A percentile compares a stretch with the other conserved stretches of the same genome.
phyloP scores from a whole-genome alignment of 2,797 vertebrate genomes.

The Echiichthys vipera region DNA sequence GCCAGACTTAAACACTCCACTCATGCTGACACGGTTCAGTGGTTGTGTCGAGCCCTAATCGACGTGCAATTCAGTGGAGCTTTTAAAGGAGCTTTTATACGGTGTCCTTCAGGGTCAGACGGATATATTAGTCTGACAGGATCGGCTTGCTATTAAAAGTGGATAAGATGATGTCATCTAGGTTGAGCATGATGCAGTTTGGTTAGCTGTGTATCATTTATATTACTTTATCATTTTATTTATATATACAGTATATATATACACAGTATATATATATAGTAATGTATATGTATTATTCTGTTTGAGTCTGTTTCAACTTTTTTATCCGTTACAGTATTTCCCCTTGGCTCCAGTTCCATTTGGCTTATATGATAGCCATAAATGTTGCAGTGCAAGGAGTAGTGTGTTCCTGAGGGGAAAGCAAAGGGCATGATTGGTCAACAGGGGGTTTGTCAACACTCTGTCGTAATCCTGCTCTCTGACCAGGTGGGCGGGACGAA shows the following conservation, averaged over 20 bases:
- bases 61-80: conserved; percentile 22
- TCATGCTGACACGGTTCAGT: conserved; percentile 32
- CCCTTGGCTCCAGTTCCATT: conserved; percentile 1
- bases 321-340: not conserved
- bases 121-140: not conserved
- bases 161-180: not conserved
- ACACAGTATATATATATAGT: too few relatives aligned
- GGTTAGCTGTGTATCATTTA: not conserved
- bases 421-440: not conserved
- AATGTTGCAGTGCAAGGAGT: not conserved
- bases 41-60: conserved; percentile 29
- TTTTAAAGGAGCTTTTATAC: conserved; percentile 27
- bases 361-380: not conserved
- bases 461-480: conserved; percentile 5
- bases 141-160: not conserved
- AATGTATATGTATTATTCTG: too few relatives aligned
- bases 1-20: conserved; percentile 25
- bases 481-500: not conserved
- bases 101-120: conserved; percentile 14
- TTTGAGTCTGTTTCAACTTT: not conserved
- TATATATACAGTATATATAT: too few relatives aligned
- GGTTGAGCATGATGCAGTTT: not conserved
- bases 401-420: not conserved
- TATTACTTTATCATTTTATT: not conserved
- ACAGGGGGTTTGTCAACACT: conserved; percentile 16